phyloP scores from a whole-genome alignment of 1,140 invertebrate species.

The Aleiodes sp. region DNA sequence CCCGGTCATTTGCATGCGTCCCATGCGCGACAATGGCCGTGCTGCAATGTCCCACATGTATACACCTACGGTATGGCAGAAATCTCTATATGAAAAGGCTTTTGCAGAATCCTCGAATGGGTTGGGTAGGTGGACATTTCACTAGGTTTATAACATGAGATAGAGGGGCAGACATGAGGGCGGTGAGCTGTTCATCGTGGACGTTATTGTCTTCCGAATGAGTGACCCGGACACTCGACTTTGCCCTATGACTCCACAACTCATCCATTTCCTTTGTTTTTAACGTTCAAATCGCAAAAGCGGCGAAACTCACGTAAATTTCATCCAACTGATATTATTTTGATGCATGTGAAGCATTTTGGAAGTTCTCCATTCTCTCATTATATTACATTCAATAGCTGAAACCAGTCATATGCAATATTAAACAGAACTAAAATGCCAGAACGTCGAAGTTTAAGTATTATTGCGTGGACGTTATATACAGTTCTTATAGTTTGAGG shows the following conservation, averaged over 20 bases:
- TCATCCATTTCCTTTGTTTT: background rate
- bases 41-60: background rate
- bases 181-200: background rate
- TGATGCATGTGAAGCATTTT: background rate
- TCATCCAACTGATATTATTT: background rate
- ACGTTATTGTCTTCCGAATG: conserved; percentile 21
- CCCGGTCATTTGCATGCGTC: conserved; percentile 12
- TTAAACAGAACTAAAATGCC: background rate
- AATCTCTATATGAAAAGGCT: conserved; percentile 2
- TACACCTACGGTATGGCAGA: background rate
- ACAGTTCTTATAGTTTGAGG: conserved; percentile 6
- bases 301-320: background rate
- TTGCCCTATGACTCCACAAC: background rate
- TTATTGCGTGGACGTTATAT: conserved; percentile 6
- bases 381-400: too few relatives aligned
- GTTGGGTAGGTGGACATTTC: background rate
- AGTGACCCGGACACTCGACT: background rate
- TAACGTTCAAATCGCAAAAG: background rate
- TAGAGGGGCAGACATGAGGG: background rate
- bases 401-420: background rate
- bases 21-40: background rate
- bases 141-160: background rate
- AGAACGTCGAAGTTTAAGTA: background rate
- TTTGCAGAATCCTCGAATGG: too few relatives aligned
- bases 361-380: background rate